Base-by-base conservation (phyloP, 2,113 vertebrate genomes). In the Cyanistes caeruleus region DNA sequence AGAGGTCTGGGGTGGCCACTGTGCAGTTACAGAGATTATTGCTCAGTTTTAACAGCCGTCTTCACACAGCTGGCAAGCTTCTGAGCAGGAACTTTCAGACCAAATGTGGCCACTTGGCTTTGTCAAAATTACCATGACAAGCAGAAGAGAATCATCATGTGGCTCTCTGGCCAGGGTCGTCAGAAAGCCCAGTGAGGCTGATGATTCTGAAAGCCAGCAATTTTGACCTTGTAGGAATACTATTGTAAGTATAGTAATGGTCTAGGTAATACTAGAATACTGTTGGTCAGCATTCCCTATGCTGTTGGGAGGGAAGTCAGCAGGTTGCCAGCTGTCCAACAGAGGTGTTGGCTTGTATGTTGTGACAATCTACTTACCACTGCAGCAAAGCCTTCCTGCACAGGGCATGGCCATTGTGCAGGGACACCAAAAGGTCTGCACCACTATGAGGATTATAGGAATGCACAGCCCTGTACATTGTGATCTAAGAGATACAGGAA, bases 401-500 rank as follows among this genome's bases (percentile, higher is more conserved):
- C 35, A 6, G 10, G 58, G 62, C 75, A 83, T 2, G 7, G 37
- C 12, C 77, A 23, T 3, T 33, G 48, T 17, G 27, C 68, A 81
- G 53, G 73, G 17, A 81, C 53, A 81, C 10, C 72, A 59, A 39
- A 76, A 6, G 7, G 74, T 52, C 67, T 63, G 33, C 84, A 78
- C 10, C 68, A 23, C 55, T 49, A 3, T 39, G 70, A 56, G 80
- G 41, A 11, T 56, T 44, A 18, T 6, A 70, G 49, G 44, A 93
- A 78, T 13, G 41, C 0, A 1, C 0, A 39, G 69, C 28, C 39
- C 17, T 59, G 15, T 19, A 16, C 7, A 6, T 35, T 12, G 37
- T 16, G 27, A 43, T 49, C 55, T 27, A 43, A 72, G 65, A 89
- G 52, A 46, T 46, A 74, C 7, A 22, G 84, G 39, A 90, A 77